Base-by-base conservation (phyloP, 2,888 invertebrate genomes). In the Hirtodrosophila histrioides region DNA sequence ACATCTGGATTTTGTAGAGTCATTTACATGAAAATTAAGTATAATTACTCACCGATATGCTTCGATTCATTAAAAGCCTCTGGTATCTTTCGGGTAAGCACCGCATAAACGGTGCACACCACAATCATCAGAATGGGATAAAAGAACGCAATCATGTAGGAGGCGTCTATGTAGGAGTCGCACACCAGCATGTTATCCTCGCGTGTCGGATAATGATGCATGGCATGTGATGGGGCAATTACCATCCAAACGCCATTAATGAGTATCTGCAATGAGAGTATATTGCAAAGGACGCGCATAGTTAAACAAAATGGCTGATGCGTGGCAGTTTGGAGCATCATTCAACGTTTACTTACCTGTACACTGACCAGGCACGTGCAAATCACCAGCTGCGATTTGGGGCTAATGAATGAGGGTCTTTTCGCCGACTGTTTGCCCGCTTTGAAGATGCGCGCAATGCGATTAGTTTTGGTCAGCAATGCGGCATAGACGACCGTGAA, bases 21-120 rank as follows among this genome's bases (percentile, higher is more conserved):
- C 43, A 44, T 55, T 27, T 41, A 11, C 50, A 12, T 29, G 11
- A 57, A 63, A 41, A n/a, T 10, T 37, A 12, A 75, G 45, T 55
- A 50, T 40, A 37, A 51, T 35, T 36, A 29, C 94, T 93, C 85
- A 94, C 99, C 98, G 84, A 98, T 98, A 92, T 98, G 97, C 92
- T 98, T 98, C 86, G 98, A 98, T 92, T 98, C 99, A 92, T 99
- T 99, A 92, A 99, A 99, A 39, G 98, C 98, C 91, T 99, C 99
- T 0, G 99, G 99, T 69, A 99, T 97, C 93, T 99, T 99, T 76
- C 99, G 94, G 0, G 98, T 98, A 45, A 98, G 94, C 0, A 98
- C 95, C 0, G 99, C 99, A 90, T 99, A 99, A 10, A 99, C 94
- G 0, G 99, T 99, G 92, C 99, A 99, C 63, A 97, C 94, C 11